phyloP scores from a whole-genome alignment of 2,113 vertebrate species.

The Tiliqua scincoides region DNA sequence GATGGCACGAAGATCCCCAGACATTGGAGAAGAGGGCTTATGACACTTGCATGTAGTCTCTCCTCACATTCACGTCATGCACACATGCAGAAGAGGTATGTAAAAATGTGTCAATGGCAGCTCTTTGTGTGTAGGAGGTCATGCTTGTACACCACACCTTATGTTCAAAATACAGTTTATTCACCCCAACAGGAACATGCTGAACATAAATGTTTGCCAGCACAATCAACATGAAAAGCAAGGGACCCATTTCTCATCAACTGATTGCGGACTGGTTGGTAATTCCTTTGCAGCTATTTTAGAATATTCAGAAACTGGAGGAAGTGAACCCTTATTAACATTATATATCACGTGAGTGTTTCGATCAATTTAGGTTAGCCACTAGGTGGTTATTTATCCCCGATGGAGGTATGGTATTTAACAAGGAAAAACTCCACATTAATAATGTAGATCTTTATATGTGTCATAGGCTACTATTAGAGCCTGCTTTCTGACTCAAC shows the following conservation, averaged over 20 bases:
- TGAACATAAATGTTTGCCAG: background rate
- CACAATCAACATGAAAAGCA: background rate
- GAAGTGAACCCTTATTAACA: constrained; percentile 62
- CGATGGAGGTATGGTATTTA: constrained; percentile 56
- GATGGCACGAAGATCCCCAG: too few species aligned
- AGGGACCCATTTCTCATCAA: background rate
- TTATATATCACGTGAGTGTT: constrained; percentile 53
- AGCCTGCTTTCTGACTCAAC: constrained; percentile 38
- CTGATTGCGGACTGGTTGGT: constrained; percentile 7
- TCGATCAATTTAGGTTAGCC: constrained; percentile 64
- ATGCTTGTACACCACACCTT: too few species aligned
- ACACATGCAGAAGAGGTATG: too few species aligned
- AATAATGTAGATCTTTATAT: constrained; percentile 51
- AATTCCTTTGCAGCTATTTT: constrained; percentile 41
- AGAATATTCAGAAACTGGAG: constrained; percentile 41
- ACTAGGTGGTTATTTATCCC: constrained; percentile 53
- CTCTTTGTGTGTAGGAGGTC: too few species aligned
- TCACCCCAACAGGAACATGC: background rate
- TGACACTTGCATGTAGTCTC: too few species aligned
- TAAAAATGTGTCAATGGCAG: too few species aligned
- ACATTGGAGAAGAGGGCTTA: too few species aligned
- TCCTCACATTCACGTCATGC: too few species aligned
- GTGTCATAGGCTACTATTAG: constrained; percentile 39
- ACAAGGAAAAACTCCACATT: constrained; percentile 49
- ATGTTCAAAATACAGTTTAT: background rate